Percentiles rank a stretch among this genome's conserved stretches.
phyloP scores from a whole-genome alignment of 2,888 invertebrate genomes.

The Acanthopleura granulata region DNA sequence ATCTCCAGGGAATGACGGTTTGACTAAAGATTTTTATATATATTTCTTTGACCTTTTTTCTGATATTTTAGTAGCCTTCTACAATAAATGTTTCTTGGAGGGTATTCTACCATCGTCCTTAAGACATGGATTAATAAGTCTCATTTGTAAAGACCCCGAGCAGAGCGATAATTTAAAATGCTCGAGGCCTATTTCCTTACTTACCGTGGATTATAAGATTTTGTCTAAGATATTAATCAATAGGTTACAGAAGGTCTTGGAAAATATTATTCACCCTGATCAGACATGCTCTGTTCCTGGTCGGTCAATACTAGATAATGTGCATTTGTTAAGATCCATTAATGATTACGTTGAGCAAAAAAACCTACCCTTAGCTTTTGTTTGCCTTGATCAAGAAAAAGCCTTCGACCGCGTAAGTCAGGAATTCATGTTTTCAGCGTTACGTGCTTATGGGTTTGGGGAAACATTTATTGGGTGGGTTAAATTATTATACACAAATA shows the following conservation, averaged over 20 bases:
- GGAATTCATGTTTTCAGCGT: conserved; percentile 33
- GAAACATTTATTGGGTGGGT: conserved; percentile 35
- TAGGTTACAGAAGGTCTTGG: conserved; percentile 30
- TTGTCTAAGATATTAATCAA: conserved; percentile 36
- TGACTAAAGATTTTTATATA: conserved; percentile 35
- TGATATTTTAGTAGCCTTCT: conserved; percentile 24
- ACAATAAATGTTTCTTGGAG: conserved; percentile 23
- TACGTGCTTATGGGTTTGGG: conserved; percentile 37
- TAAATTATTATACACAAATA: conserved; percentile 33
- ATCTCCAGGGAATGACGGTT: conserved; percentile 37
- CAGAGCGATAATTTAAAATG: conserved; percentile 31
- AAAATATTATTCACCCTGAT: conserved; percentile 29
- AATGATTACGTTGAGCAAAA: conserved; percentile 35
- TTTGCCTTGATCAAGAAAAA: conserved; percentile 42
- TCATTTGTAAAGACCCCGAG: conserved; percentile 36
- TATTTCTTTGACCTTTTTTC: conserved; percentile 28
- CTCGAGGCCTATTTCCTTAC: conserved; percentile 39
- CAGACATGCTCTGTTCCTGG: conserved; percentile 40
- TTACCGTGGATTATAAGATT: conserved; percentile 40
- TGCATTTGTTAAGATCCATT: conserved; percentile 34
- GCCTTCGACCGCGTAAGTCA: conserved; percentile 42
- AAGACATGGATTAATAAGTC: conserved; percentile 28
- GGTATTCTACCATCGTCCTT: conserved; percentile 26
- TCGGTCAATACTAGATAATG: conserved; percentile 39
- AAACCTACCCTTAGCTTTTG: conserved; percentile 31